Percentiles rank a stretch among this genome's conserved stretches.
These are phyloP conservation scores for Vireo altiloquus DNA, from an alignment of 2,113 vertebrate genomes.

Conservation along the genomic window DNA sequence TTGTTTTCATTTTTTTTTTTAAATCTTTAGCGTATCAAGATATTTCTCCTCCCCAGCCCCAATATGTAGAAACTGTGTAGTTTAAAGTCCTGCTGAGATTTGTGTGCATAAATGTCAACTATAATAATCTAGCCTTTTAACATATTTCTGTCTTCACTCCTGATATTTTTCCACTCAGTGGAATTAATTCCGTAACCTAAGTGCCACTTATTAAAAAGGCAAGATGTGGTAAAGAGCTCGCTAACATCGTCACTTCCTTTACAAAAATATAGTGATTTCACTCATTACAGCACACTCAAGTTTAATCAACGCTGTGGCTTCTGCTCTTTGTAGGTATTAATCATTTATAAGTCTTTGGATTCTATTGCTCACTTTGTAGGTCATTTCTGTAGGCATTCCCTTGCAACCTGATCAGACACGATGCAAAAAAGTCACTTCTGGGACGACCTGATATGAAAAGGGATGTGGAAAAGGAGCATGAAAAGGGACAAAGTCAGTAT, in stretches of 20 bases:
- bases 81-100: constrained; percentile 1
- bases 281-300: constrained; percentile 34
- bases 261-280: constrained; percentile 41
- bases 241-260: constrained; percentile 14
- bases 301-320: constrained; percentile 31
- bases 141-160: constrained; percentile 25
- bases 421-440: neutral
- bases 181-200: constrained; percentile 59
- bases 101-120: constrained; percentile 35
- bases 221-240: constrained; percentile 28
- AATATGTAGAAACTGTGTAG: neutral
- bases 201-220: constrained; percentile 49
- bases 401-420: neutral
- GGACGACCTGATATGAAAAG: neutral
- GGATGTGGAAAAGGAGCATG: neutral
- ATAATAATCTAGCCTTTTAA: constrained; percentile 40
- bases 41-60: neutral
- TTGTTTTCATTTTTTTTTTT: neutral
- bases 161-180: constrained; percentile 39
- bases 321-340: constrained; percentile 17
- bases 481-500: neutral
- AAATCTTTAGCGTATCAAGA: neutral
- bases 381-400: neutral
- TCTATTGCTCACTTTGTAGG: constrained; percentile 15
- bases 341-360: constrained; percentile 2